Evolutionary conservation across 2,113 vertebrate species (phyloP).

Genomic region (Chauna torquata): DNA sequence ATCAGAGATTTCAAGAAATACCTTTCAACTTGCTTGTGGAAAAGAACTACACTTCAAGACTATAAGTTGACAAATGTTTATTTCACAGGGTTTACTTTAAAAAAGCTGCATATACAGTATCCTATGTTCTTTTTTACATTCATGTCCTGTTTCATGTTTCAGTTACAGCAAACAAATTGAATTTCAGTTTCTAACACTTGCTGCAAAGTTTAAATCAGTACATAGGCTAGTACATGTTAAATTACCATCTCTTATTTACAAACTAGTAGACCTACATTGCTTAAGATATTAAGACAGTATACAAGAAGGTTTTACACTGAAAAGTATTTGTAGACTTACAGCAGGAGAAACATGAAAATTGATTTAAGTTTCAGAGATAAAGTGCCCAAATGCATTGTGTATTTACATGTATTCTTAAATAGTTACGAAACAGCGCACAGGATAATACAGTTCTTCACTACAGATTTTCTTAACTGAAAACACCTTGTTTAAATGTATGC

Average conservation of each 20-base stretch:
- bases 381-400: neutral
- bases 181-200: neutral
- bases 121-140: neutral
- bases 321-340: neutral
- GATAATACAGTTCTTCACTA: neutral
- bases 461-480: neutral
- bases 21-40: neutral
- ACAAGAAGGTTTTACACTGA: neutral
- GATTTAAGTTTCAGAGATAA: neutral
- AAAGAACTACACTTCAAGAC: neutral
- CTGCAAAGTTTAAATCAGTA: neutral
- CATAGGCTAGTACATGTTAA: neutral
- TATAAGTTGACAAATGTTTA: neutral
- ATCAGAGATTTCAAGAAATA: neutral
- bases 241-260: neutral
- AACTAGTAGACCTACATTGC: neutral
- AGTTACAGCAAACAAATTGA: neutral
- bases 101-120: neutral
- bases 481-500: neutral
- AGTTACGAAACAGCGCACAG: neutral
- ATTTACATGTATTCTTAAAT: neutral
- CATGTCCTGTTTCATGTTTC: neutral
- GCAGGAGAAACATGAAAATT: neutral
- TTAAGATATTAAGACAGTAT: neutral
- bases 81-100: neutral